Evolutionary conservation across 2,888 invertebrate genomes (phyloP).

Genomic region (Cheilosia impressa): DNA sequence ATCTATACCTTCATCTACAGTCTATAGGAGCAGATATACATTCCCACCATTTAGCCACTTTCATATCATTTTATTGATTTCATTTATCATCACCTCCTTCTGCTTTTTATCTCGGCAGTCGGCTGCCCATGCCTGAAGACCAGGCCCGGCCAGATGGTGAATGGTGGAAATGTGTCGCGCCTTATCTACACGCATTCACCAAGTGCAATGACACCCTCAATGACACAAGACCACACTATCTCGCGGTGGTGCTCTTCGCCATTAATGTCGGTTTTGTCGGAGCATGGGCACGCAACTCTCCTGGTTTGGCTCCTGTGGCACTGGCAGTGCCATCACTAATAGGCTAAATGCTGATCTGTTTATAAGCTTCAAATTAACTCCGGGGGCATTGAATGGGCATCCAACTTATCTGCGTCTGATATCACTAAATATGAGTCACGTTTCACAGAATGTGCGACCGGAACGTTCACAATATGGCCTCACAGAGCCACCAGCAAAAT

Average conservation of each 20-base stretch:
- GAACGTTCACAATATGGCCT: constrained; percentile 27
- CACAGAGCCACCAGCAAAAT: constrained; percentile 6
- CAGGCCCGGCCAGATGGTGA: constrained; percentile 40
- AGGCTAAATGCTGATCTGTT: constrained; percentile 70
- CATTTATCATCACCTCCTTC: constrained; percentile 71
- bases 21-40: neutral
- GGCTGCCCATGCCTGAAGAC: neutral
- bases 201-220: constrained; percentile 75
- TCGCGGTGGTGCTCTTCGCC: constrained; percentile 31
- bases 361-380: constrained; percentile 73
- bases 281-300: constrained; percentile 5
- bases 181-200: constrained; percentile 71
- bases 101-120: constrained; percentile 18
- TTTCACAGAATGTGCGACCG: constrained; percentile 57
- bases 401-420: constrained; percentile 65
- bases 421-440: constrained; percentile 74
- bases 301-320: constrained; percentile 52
- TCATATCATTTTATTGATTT: constrained; percentile 72
- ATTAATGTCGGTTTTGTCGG: too few relatives aligned
- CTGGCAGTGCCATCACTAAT: constrained; percentile 38
- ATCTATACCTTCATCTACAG: neutral
- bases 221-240: constrained; percentile 69
- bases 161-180: constrained; percentile 65
- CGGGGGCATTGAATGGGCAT: constrained; percentile 22
- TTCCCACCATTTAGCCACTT: constrained; percentile 43